Percentiles rank a stretch among this genome's conserved stretches.
Conservation (phyloP, 2,797 vertebrate genomes). For the Pseudopleuronectes americanus region DNA sequence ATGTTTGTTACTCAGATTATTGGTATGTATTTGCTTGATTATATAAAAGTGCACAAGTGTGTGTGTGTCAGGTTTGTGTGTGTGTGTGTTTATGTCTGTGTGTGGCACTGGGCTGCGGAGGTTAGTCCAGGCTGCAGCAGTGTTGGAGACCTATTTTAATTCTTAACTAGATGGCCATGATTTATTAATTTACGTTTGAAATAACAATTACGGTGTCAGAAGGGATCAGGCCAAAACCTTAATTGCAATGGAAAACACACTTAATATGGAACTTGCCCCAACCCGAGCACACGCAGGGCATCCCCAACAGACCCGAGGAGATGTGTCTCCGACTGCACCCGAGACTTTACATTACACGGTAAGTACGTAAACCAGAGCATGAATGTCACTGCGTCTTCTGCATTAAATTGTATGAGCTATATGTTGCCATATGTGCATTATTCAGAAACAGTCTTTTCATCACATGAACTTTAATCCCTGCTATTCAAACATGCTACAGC, state of each 20-base stretch:
- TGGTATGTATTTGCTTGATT: constrained; percentile 9
- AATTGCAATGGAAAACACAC: constrained; percentile 91
- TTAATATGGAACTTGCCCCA: constrained; percentile 74
- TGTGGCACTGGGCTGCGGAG: constrained; percentile 74
- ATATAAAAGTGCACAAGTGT: constrained; percentile 25
- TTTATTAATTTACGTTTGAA: constrained; percentile 96
- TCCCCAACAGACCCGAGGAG: constrained; percentile 49
- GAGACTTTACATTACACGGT: constrained; percentile 52
- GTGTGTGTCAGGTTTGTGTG: constrained; percentile 44
- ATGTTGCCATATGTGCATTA: constrained; percentile 45
- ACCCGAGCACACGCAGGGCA: constrained; percentile 58
- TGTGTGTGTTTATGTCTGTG: constrained; percentile 31
- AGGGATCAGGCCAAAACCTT: constrained; percentile 90
- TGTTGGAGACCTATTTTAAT: constrained; percentile 90
- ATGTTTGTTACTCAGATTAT: constrained; percentile 25
- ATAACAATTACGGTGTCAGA: constrained; percentile 94
- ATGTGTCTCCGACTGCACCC: constrained; percentile 44
- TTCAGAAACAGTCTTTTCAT: constrained; percentile 37
- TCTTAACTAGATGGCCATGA: constrained; percentile 92
- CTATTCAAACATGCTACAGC: not conserved
- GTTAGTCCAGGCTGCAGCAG: constrained; percentile 70
- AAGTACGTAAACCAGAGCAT: constrained; percentile 49
- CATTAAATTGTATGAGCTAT: constrained; percentile 30
- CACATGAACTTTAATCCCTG: not conserved
- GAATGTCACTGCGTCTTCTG: constrained; percentile 47